Evolutionary conservation across 2,113 vertebrate genomes (phyloP).

Genomic region (Corythornis madagascariensis): DNA sequence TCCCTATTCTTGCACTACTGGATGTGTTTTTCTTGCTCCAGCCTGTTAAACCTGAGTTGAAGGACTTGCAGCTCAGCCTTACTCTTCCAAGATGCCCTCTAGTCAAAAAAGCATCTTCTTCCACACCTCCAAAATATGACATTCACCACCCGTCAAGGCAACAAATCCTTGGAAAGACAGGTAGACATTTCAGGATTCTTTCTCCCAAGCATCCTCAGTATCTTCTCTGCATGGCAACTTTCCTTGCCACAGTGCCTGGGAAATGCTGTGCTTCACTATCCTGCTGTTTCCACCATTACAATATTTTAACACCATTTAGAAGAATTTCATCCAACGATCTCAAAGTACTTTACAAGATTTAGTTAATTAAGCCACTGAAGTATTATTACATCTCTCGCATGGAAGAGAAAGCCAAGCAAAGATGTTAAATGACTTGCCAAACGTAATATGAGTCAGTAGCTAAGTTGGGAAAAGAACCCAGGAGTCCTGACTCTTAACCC

Average conservation of each 20-base stretch:
- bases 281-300: not conserved
- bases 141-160: not conserved
- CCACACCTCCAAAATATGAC: fast-evolving
- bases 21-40: not conserved
- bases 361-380: slow-evolving; percentile 61
- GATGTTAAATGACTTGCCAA: slow-evolving; percentile 57
- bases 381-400: slow-evolving; percentile 7
- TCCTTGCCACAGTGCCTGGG: not conserved
- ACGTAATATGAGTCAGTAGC: slow-evolving; percentile 46
- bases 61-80: not conserved
- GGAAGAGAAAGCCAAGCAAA: slow-evolving; percentile 41
- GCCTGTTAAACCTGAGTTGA: not conserved
- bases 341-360: slow-evolving; percentile 1
- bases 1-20: not conserved
- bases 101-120: not conserved
- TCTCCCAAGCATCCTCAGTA: not conserved
- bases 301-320: slow-evolving; percentile 18
- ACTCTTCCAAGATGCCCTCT: not conserved
- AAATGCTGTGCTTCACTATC: not conserved
- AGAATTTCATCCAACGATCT: not conserved
- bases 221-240: not conserved
- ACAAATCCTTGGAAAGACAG: not conserved
- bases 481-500: slow-evolving; percentile 52
- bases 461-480: slow-evolving; percentile 59
- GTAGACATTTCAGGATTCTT: not conserved